phyloP scores from a whole-genome alignment of 2,888 invertebrate species.

The Drosophila robusta region DNA sequence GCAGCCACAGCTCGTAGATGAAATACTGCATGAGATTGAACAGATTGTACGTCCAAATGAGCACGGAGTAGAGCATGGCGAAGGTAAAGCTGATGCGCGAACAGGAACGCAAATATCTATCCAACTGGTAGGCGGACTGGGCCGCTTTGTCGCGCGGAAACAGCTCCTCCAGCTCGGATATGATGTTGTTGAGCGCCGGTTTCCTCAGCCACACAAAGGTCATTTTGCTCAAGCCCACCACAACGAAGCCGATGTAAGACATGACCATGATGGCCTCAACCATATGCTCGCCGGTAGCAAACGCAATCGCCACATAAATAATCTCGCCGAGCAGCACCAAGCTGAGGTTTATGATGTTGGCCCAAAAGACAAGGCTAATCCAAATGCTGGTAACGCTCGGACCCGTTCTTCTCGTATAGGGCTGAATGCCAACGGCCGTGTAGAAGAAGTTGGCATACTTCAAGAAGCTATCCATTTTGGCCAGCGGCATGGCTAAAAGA shows the following conservation, averaged over 20 bases:
- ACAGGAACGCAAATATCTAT: slow-evolving; percentile 52
- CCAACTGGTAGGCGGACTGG: slow-evolving; percentile 52
- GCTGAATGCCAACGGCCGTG: slow-evolving; percentile 63
- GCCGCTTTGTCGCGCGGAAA: slow-evolving; percentile 52
- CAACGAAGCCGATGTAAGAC: slow-evolving; percentile 79
- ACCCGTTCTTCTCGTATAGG: slow-evolving; percentile 41
- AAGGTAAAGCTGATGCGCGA: slow-evolving; percentile 67
- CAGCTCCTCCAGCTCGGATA: slow-evolving; percentile 60
- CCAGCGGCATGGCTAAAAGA: slow-evolving; percentile 29
- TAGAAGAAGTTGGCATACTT: slow-evolving; percentile 77
- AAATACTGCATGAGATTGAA: slow-evolving; percentile 67
- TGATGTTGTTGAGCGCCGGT: slow-evolving; percentile 57
- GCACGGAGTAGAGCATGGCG: slow-evolving; percentile 71
- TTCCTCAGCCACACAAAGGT: slow-evolving; percentile 72
- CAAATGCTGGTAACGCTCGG: slow-evolving; percentile 10
- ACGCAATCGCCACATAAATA: slow-evolving; percentile 63
- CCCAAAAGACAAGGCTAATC: slow-evolving; percentile 53
- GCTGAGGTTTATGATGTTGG: slow-evolving; percentile 62
- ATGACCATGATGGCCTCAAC: slow-evolving; percentile 74
- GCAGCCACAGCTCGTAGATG: slow-evolving; percentile 61
- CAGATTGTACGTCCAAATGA: slow-evolving; percentile 83
- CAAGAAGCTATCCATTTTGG: slow-evolving; percentile 66
- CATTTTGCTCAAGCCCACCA: slow-evolving; percentile 78
- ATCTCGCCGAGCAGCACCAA: slow-evolving; percentile 56
- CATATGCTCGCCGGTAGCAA: slow-evolving; percentile 59